Evolutionary conservation across 2,888 invertebrate genomes (phyloP).

Genomic region (Chrysotoxum bicinctum): DNA sequence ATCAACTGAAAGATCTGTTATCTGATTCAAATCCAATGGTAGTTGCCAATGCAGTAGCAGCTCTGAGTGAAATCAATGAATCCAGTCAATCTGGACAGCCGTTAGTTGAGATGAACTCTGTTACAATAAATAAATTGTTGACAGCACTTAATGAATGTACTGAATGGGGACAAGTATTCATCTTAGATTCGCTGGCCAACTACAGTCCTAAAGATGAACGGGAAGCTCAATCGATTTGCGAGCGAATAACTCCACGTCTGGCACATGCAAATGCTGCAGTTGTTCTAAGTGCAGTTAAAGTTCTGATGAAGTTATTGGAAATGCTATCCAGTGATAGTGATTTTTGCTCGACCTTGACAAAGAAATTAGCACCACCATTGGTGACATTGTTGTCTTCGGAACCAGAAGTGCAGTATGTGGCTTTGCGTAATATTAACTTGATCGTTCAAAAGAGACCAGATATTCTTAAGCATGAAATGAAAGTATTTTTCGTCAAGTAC

Average conservation of each 20-base stretch:
- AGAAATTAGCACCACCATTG: constrained; percentile 99
- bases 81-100: constrained; percentile 97
- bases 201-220: constrained; percentile 98
- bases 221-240: constrained; percentile 99
- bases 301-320: constrained; percentile 98
- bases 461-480: constrained; percentile 99
- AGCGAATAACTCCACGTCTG: constrained; percentile 97
- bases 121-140: constrained; percentile 97
- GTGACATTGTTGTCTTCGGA: constrained; percentile 98
- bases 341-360: constrained; percentile 95
- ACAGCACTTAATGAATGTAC: constrained; percentile 99
- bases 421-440: constrained; percentile 97
- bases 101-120: constrained; percentile 96
- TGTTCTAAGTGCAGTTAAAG: constrained; percentile 98
- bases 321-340: constrained; percentile 97
- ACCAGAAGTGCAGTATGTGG: constrained; percentile 99
- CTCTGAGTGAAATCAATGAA: constrained; percentile 98
- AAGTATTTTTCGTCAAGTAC: constrained; percentile 99
- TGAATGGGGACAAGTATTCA: constrained; percentile 99
- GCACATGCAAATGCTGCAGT: constrained; percentile 99
- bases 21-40: constrained; percentile 99
- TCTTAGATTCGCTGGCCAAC: constrained; percentile 97
- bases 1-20: constrained; percentile 96
- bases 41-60: constrained; percentile 99
- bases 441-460: constrained; percentile 99